A percentile compares a stretch with the other conserved stretches of the same genome.
Evolutionary conservation across 2,888 invertebrate species (phyloP).

Genomic region (Agrotis clavis): DNA sequence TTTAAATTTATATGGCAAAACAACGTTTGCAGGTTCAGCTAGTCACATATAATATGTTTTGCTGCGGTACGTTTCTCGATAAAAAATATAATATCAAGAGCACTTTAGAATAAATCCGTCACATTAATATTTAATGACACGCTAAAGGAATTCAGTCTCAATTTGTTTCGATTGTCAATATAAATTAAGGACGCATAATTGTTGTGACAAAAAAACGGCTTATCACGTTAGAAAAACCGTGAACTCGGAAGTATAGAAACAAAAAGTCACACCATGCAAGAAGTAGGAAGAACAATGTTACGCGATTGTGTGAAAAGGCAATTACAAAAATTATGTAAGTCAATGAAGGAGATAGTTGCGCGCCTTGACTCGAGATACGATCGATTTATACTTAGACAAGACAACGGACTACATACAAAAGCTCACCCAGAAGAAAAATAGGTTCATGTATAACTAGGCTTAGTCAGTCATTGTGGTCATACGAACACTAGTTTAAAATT

Average conservation of each 20-base stretch:
- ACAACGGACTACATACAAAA: slow-evolving; percentile 70
- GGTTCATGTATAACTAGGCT: slow-evolving; percentile 19
- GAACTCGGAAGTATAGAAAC: slow-evolving; percentile 76
- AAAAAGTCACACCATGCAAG: slow-evolving; percentile 73
- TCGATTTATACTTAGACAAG: slow-evolving; percentile 67
- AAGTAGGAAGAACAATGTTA: slow-evolving; percentile 82
- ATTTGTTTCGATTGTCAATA: slow-evolving; percentile 46
- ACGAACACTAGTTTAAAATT: slow-evolving; percentile 22
- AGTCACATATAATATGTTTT: neutral
- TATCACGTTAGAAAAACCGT: slow-evolving; percentile 34
- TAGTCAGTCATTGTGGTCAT: slow-evolving; percentile 44
- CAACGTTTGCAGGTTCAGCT: too few species aligned
- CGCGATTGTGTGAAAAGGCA: slow-evolving; percentile 85
- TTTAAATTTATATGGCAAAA: too few species aligned
- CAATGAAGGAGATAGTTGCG: slow-evolving; percentile 82
- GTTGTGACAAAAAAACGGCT: slow-evolving; percentile 17
- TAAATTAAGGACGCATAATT: slow-evolving; percentile 38
- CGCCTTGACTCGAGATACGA: slow-evolving; percentile 76
- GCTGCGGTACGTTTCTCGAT: slow-evolving; percentile 4
- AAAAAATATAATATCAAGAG: slow-evolving; percentile 51
- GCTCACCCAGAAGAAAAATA: slow-evolving; percentile 61
- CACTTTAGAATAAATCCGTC: slow-evolving; percentile 50
- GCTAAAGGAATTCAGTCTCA: slow-evolving; percentile 42
- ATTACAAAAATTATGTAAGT: slow-evolving; percentile 86
- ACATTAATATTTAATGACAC: slow-evolving; percentile 50